Evolutionary conservation across 1,140 invertebrate species (phyloP).

Genomic region (Aradophagus sp.): DNA sequence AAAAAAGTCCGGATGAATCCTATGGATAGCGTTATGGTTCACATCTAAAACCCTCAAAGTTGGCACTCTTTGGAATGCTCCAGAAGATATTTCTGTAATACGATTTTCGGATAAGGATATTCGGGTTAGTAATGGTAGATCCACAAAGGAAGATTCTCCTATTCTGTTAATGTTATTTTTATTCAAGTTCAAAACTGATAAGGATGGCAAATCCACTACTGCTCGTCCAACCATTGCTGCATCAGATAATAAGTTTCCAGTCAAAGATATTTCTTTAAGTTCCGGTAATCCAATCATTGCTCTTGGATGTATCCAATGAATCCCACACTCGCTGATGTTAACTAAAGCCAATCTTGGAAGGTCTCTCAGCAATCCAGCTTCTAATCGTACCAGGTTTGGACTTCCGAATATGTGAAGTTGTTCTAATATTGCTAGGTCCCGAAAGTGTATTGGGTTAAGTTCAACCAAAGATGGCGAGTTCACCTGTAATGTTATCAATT

Average conservation of each 20-base stretch:
- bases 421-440: conserved; percentile 82
- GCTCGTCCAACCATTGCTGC: conserved; percentile 86
- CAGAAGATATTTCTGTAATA: conserved; percentile 84
- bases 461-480: conserved; percentile 82
- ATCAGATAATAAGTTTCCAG: conserved; percentile 83
- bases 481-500: conserved; percentile 67
- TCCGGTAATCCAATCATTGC: conserved; percentile 82
- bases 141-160: conserved; percentile 86
- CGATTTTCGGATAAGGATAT: conserved; percentile 83
- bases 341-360: conserved; percentile 82
- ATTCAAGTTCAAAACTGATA: conserved; percentile 82
- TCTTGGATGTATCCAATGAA: conserved; percentile 86
- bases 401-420: conserved; percentile 84
- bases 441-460: conserved; percentile 82
- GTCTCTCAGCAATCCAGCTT: conserved; percentile 83
- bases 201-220: conserved; percentile 81
- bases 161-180: conserved; percentile 82
- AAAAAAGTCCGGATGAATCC: conserved; percentile 87
- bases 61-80: conserved; percentile 86
- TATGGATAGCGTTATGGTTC: conserved; percentile 84
- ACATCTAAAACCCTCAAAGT: conserved; percentile 83
- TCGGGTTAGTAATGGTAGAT: conserved; percentile 82
- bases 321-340: conserved; percentile 85
- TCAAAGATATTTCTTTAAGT: conserved; percentile 82
- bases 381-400: conserved; percentile 78